Percentiles rank a stretch among this genome's conserved stretches.
Conservation (phyloP, 2,113 vertebrate genomes). For the Dipodomys ordii region DNA sequence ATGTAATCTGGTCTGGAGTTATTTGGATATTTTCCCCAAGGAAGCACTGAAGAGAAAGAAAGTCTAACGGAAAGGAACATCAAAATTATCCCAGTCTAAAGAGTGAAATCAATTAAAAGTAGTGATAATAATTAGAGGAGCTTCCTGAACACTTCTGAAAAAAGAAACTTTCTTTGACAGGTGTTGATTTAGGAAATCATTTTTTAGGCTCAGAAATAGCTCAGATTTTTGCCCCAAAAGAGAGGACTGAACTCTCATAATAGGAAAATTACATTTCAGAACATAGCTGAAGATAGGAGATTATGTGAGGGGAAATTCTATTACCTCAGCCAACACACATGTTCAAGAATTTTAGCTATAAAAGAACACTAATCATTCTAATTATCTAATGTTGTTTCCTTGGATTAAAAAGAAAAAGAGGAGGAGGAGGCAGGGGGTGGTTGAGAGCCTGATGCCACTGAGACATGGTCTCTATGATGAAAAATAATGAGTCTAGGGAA, state of each 20-base stretch:
- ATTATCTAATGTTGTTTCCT: conserved; percentile 75
- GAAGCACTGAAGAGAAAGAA: not conserved
- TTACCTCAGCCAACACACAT: conserved; percentile 74
- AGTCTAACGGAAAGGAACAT: not conserved
- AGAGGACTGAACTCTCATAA: conserved; percentile 49
- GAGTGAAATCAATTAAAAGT: not conserved
- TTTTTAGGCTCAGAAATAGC: conserved; percentile 39
- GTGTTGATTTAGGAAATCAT: conserved; percentile 47
- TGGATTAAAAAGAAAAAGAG: not conserved
- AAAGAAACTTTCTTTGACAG: conserved; percentile 54
- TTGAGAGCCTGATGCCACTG: not conserved
- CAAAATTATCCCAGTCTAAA: not conserved
- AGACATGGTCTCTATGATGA: not conserved
- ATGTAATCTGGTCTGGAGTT: not conserved
- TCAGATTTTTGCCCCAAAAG: conserved; percentile 54
- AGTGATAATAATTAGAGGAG: not conserved
- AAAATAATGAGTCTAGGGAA: conserved; percentile 38
- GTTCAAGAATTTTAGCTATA: conserved; percentile 67
- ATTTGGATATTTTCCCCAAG: not conserved
- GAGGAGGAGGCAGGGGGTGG: not conserved
- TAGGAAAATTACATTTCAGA: conserved; percentile 68
- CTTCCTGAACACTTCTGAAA: conserved; percentile 33
- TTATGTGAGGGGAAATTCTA: conserved; percentile 66
- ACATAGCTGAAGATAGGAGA: conserved; percentile 53
- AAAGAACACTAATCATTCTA: conserved; percentile 64